phyloP scores from a whole-genome alignment of 2,888 invertebrate species.

The Byasa hedistus region DNA sequence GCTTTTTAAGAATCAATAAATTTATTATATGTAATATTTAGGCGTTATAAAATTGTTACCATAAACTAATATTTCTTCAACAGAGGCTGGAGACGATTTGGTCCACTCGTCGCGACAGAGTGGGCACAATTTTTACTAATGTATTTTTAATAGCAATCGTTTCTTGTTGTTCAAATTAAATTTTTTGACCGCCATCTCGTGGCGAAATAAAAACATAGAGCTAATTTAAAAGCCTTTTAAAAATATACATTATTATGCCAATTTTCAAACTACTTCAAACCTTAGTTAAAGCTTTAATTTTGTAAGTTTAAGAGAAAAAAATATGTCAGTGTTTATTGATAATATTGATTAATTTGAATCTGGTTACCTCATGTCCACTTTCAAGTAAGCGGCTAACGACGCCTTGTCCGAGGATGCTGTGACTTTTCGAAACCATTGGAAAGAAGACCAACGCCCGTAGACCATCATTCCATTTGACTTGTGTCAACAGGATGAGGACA shows the following conservation, averaged over 20 bases:
- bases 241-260: no score
- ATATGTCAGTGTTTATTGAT: not conserved
- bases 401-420: slow-evolving; percentile 32
- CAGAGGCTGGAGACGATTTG: not conserved
- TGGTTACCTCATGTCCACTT: slow-evolving; percentile 34
- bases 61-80: no score
- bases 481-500: not conserved
- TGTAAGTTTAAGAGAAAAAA: not conserved
- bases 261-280: no score
- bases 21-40: not conserved
- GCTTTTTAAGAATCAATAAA: not conserved
- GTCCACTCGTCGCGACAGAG: not conserved
- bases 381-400: slow-evolving; percentile 30
- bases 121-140: not conserved
- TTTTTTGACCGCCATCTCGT: no score
- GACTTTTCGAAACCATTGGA: slow-evolving; percentile 31
- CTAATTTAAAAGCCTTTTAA: no score
- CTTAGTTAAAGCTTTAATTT: not conserved
- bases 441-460: slow-evolving; percentile 31
- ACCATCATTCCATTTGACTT: slow-evolving; percentile 6
- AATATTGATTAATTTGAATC: not conserved
- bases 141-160: no score
- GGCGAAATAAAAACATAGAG: no score
- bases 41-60: not conserved
- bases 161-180: no score